These are phyloP conservation scores for Drosophila nikananu DNA, from an alignment of 1,140 invertebrate genomes.

Conservation along the genomic window DNA sequence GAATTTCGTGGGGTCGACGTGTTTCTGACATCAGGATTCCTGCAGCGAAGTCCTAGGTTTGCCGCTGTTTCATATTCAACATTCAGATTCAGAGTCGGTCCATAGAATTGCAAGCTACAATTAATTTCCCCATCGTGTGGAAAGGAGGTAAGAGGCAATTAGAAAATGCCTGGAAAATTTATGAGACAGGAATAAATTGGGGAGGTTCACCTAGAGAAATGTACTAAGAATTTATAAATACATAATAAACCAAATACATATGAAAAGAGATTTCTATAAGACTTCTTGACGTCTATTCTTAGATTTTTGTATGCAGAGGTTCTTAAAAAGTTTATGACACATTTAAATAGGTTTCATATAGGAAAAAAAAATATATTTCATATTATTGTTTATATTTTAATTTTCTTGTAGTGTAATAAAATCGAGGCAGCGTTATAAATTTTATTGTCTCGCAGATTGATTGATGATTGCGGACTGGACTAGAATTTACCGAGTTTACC, in stretches of 20 bases:
- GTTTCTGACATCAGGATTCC: conserved; percentile 63
- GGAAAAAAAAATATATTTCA: background rate
- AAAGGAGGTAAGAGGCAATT: conserved; percentile 39
- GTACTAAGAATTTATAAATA: background rate
- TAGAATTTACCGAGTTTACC: conserved; percentile 17
- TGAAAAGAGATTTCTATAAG: background rate
- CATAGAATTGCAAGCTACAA: conserved; percentile 45
- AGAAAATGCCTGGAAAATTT: conserved; percentile 53
- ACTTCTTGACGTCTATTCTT: too few species aligned
- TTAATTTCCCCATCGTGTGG: conserved; percentile 42
- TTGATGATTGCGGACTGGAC: conserved; percentile 68
- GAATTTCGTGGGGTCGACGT: conserved; percentile 45
- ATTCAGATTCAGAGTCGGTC: conserved; percentile 12
- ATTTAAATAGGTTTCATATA: background rate
- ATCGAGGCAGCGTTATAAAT: conserved; percentile 57
- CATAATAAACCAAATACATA: background rate
- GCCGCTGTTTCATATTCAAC: conserved; percentile 5
- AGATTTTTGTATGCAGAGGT: too few species aligned
- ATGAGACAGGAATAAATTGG: conserved; percentile 11
- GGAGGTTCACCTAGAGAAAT: conserved; percentile 10
- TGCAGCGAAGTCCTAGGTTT: conserved; percentile 30
- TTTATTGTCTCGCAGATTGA: conserved; percentile 61
- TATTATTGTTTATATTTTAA: background rate
- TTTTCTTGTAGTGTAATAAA: conserved; percentile 31
- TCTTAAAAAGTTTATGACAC: background rate